A percentile compares a stretch with the other conserved stretches of the same genome.
These are phyloP conservation scores for Eupleurogrammus muticus DNA, from an alignment of 2,797 vertebrate species.

Conservation along the genomic window DNA sequence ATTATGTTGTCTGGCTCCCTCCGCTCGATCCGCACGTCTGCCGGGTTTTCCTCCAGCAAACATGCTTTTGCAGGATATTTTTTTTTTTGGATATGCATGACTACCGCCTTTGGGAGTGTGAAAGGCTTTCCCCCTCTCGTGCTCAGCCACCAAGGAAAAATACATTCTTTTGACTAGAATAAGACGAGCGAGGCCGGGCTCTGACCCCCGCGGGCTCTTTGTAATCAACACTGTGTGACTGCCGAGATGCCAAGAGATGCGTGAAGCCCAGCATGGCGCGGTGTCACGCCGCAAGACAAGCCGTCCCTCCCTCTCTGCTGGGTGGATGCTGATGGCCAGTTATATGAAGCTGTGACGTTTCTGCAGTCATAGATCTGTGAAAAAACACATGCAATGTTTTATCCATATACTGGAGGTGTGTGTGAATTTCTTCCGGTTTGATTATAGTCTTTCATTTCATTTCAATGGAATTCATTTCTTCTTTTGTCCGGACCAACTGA, in stretches of 20 bases:
- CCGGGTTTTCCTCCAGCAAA: conserved; percentile 32
- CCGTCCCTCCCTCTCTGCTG: not conserved
- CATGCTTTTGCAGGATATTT: conserved; percentile 64
- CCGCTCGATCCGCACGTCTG: conserved; percentile 1
- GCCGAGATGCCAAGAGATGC: conserved; percentile 10
- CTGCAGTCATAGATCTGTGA: not conserved
- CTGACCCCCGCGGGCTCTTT: conserved; percentile 43
- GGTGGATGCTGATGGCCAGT: not conserved
- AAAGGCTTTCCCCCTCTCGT: conserved; percentile 39
- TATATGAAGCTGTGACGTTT: conserved; percentile 1
- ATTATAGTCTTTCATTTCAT: not conserved
- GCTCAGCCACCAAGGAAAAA: conserved; percentile 39
- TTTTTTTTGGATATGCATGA: conserved; percentile 60
- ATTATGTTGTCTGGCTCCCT: conserved; percentile 41
- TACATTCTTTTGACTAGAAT: conserved; percentile 45
- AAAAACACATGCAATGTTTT: not conserved
- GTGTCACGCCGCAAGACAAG: conserved; percentile 10
- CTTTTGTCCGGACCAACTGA: not conserved
- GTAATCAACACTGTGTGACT: conserved; percentile 35
- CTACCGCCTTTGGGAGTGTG: conserved; percentile 52
- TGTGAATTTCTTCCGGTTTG: not conserved
- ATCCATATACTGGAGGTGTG: too few species aligned
- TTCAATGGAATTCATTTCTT: not conserved
- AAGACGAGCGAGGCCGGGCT: conserved; percentile 19
- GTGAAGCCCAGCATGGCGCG: conserved; percentile 14